A percentile compares a stretch with the other conserved stretches of the same genome.
These are phyloP conservation scores for Poecilus cupreus DNA, from an alignment of 2,888 invertebrate species.

Conservation along the genomic window DNA sequence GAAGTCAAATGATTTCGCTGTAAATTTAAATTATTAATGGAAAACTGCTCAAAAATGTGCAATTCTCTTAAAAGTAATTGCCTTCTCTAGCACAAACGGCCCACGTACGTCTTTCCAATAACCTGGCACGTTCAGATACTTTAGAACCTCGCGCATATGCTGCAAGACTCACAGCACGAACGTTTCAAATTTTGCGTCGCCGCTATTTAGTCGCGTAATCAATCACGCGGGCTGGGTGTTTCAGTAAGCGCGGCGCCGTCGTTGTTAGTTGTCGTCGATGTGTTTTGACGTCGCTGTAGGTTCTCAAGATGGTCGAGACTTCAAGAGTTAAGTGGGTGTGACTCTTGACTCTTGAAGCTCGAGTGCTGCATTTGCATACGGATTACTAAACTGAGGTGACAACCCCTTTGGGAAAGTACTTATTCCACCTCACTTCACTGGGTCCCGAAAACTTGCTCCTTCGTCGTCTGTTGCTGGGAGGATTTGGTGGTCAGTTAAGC, in stretches of 20 bases:
- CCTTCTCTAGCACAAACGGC: too few species aligned
- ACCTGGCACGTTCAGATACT: not conserved
- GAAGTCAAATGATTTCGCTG: not conserved
- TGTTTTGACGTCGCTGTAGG: conserved; percentile 47
- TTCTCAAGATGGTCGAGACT: conserved; percentile 23
- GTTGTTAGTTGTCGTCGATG: conserved; percentile 31
- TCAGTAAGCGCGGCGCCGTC: conserved; percentile 4
- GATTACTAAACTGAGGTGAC: conserved; percentile 58
- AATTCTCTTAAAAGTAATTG: too few species aligned
- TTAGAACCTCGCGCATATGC: not conserved
- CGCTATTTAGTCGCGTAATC: conserved; percentile 50
- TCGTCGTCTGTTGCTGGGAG: not conserved
- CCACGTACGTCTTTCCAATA: too few species aligned
- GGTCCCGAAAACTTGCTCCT: not conserved
- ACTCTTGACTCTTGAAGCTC: conserved; percentile 42
- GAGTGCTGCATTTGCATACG: conserved; percentile 54
- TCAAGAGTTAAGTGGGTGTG: conserved; percentile 51
- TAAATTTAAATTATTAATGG: too few species aligned
- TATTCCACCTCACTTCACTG: conserved; percentile 50
- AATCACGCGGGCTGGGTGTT: conserved; percentile 48
- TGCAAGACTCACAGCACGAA: not conserved
- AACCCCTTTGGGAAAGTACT: conserved; percentile 52
- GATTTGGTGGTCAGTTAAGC: conserved; percentile 30
- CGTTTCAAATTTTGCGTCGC: conserved; percentile 44
- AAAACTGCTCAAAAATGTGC: too few species aligned